Base-by-base conservation (phyloP, 2,888 invertebrate species). In the Cylloceria caligata region DNA sequence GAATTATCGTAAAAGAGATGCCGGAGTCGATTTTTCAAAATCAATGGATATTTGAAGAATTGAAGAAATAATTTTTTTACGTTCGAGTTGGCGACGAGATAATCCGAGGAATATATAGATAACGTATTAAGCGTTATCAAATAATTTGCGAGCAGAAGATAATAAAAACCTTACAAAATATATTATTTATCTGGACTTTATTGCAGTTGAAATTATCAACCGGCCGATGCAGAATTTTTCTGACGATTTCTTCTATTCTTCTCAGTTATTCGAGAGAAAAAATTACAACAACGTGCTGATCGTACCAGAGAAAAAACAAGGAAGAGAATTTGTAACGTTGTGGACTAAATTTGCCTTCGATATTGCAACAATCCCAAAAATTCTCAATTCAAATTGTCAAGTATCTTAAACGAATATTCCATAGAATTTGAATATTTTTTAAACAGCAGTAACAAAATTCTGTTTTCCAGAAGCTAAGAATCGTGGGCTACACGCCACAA, bases 61-160 rank as follows among this genome's bases (percentile, higher is more conserved):
- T 65, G 21, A 2, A 47, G 57, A 67, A 11, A 24, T 21, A 19
- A 42, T 67, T 42, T 57, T 27, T 52, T 65, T 11, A 13, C 57
- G 42, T 11, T 24, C 6, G 9, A 42, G n/a, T 1, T 21, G 16
- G 16, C 45, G 45, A 3, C 5, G 7, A 30, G n/a, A 45, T 42
- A 49, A 21, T 39, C 27, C 13, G 62, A 34, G 45, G 49, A 72
- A 77, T 55, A 27, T 55, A 27, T n/a, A 49, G 19, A 13, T 55
- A 27, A 52, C 36, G 67, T 39, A 42, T 64, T 21, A 62, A 64
- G 24, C 62, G 34, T 71, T 60, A 64, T 47, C 49, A 11, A 69
- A 34, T 60, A 27, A 47, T 62, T 13, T 13, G 16, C 57, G 49
- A 62, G 49, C 57, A 45, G 5, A 39, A 34, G 34, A 55, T 4